phyloP scores from a whole-genome alignment of 2,113 vertebrate species.

The Aspidoscelis tigris region DNA sequence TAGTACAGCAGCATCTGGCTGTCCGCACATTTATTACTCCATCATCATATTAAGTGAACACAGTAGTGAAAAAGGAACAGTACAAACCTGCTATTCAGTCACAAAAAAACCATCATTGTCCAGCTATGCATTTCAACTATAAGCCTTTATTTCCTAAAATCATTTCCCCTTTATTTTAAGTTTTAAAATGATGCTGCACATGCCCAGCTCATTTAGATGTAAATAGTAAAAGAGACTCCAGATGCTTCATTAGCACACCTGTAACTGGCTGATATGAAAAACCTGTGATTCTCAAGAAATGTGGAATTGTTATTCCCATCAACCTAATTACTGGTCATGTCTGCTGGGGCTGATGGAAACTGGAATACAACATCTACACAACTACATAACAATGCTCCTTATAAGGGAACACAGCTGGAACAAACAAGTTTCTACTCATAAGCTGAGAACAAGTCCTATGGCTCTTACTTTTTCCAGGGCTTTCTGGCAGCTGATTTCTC shows the following conservation, averaged over 20 bases:
- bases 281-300: neutral
- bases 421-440: no score
- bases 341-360: neutral
- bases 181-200: neutral
- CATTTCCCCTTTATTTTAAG: neutral
- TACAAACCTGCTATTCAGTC: neutral
- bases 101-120: neutral
- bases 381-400: neutral
- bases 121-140: neutral
- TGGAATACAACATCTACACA: neutral
- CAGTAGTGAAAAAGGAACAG: neutral
- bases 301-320: neutral
- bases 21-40: neutral
- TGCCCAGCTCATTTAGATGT: no score
- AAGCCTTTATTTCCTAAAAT: constrained; percentile 25
- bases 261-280: neutral
- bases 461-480: no score
- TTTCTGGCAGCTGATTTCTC: no score
- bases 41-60: neutral
- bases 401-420: no score
- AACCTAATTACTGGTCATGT: neutral
- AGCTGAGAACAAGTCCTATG: no score
- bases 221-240: no score
- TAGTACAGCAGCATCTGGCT: no score
- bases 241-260: neutral